Percentiles rank a stretch among this genome's conserved stretches.
Evolutionary conservation across 2,113 vertebrate genomes (phyloP).

Genomic region (Silurus asotus): DNA sequence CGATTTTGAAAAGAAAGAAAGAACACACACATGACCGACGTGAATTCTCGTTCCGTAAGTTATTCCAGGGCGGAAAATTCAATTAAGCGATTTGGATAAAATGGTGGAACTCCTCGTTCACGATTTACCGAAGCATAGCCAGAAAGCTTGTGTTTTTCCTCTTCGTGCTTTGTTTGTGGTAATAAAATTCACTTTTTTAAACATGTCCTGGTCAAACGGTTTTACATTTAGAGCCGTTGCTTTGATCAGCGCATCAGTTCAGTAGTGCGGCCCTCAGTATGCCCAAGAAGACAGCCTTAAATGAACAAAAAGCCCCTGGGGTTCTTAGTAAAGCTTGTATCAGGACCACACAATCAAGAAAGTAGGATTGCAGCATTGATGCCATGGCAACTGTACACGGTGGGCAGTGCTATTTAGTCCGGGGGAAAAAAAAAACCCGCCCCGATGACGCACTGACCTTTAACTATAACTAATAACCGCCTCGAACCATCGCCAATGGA

Average conservation of each 20-base stretch:
- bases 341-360: slow-evolving; percentile 29
- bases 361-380: slow-evolving; percentile 40
- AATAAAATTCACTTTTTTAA: not conserved
- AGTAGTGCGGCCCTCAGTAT: not conserved
- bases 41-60: not conserved
- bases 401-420: slow-evolving; percentile 46
- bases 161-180: too few species aligned
- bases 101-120: not conserved
- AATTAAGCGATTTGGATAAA: not conserved
- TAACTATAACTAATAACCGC: slow-evolving; percentile 46
- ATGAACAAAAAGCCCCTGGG: slow-evolving; percentile 3
- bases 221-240: slow-evolving; percentile 15
- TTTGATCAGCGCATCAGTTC: slow-evolving; percentile 22
- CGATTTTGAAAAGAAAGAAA: not conserved
- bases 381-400: slow-evolving; percentile 63
- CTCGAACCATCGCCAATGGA: slow-evolving; percentile 42
- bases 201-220: not conserved
- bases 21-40: not conserved
- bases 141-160: not conserved
- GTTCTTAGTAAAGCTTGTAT: slow-evolving; percentile 19
- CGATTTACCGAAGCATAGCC: not conserved
- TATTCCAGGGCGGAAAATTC: not conserved
- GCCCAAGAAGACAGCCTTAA: slow-evolving; percentile 15
- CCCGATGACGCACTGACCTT: slow-evolving; percentile 47
- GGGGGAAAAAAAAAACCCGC: slow-evolving; percentile 15